phyloP scores from a whole-genome alignment of 1,140 invertebrate species.

The Pogonomyrmex barbatus region DNA sequence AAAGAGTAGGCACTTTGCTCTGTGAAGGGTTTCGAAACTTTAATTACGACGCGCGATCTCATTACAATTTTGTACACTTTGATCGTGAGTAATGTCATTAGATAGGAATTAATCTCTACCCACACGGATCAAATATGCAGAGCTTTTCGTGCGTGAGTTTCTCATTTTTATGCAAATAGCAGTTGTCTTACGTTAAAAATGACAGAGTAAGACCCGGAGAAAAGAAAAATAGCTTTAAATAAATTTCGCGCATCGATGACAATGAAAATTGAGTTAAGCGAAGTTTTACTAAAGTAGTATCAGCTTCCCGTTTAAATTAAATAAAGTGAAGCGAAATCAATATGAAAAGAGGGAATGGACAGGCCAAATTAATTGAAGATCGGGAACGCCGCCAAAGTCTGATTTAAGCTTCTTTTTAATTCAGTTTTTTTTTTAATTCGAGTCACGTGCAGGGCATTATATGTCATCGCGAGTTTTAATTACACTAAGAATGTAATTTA shows the following conservation, averaged over 20 bases:
- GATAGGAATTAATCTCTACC: constrained; percentile 35
- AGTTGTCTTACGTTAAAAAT: constrained; percentile 26
- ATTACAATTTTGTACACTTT: constrained; percentile 45
- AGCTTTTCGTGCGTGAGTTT: not conserved
- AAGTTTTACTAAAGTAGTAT: constrained; percentile 52
- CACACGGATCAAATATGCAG: constrained; percentile 17
- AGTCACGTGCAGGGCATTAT: constrained; percentile 38
- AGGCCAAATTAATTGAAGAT: constrained; percentile 52
- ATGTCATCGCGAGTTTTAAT: not conserved
- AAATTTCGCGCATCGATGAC: constrained; percentile 46
- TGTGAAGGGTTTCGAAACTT: not conserved
- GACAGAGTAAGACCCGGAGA: not conserved
- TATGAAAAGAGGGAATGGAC: not conserved
- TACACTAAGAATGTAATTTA: not conserved
- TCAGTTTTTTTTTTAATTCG: not conserved
- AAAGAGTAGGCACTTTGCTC: not conserved
- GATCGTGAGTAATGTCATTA: constrained; percentile 27
- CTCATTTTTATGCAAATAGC: constrained; percentile 55
- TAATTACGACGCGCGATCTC: constrained; percentile 6
- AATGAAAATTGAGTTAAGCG: constrained; percentile 59
- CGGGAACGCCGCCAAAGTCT: not conserved
- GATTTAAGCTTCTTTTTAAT: constrained; percentile 42
- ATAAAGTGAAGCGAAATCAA: constrained; percentile 53
- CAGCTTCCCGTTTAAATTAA: constrained; percentile 36
- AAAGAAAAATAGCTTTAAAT: constrained; percentile 42